Conservation (phyloP, 2,113 vertebrate genomes). For the Falcunculus frontatus region DNA sequence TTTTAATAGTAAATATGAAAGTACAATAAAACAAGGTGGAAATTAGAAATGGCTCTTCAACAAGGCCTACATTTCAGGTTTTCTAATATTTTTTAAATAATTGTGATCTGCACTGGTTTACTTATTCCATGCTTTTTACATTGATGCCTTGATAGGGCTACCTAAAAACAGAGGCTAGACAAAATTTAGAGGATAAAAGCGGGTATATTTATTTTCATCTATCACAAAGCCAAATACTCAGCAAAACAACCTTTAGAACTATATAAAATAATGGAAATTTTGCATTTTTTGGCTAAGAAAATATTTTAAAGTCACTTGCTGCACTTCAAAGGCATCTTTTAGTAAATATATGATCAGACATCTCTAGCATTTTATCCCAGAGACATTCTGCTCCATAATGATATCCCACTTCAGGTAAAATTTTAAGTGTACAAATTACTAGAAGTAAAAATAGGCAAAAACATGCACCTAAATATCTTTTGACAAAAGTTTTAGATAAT, state of each 20-base stretch:
- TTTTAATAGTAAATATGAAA: not conserved
- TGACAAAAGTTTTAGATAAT: not conserved
- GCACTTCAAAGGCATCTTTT: not conserved
- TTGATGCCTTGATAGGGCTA: not conserved
- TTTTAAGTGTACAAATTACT: not conserved
- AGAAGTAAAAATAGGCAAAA: not conserved
- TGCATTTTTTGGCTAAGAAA: not conserved
- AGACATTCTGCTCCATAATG: not conserved
- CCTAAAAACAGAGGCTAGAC: no score
- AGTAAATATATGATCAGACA: not conserved
- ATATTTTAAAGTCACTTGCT: not conserved
- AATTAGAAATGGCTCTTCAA: not conserved
- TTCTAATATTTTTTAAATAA: not conserved
- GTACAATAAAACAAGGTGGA: not conserved
- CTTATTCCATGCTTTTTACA: not conserved
- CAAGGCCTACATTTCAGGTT: not conserved
- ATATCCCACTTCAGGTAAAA: not conserved
- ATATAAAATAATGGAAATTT: not conserved
- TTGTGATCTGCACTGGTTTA: not conserved
- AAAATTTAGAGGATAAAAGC: no score
- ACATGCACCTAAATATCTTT: not conserved
- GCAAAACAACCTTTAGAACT: rapidly evolving
- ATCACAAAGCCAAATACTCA: not conserved
- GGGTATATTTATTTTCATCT: not conserved
- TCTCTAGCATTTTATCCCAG: not conserved